Conservation (phyloP, 2,888 invertebrate genomes). For the Eilema depressum region DNA sequence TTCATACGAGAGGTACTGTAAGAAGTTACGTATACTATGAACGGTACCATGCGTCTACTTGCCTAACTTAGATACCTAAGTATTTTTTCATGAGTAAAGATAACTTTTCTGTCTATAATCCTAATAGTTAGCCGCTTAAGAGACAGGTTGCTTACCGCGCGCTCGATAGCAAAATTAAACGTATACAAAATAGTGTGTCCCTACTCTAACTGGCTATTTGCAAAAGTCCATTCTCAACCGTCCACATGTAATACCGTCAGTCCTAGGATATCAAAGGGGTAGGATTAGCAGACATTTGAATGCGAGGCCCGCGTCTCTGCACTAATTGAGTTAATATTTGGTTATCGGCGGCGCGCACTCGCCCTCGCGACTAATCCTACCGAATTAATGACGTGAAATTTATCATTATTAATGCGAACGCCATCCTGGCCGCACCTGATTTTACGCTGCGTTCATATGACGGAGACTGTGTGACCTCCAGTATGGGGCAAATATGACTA, state of each 20-base stretch:
- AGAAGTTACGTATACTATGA: too few relatives aligned
- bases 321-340: constrained; percentile 88
- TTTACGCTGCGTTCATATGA: constrained; percentile 52
- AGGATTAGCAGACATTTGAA: constrained; percentile 82
- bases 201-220: background rate
- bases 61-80: too few relatives aligned
- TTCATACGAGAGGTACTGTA: background rate
- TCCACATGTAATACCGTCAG: constrained; percentile 28
- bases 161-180: background rate
- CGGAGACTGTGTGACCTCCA: constrained; percentile 5
- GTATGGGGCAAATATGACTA: background rate
- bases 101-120: background rate
- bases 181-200: background rate
- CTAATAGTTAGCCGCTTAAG: background rate
- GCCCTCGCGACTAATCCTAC: constrained; percentile 78
- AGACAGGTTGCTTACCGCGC: background rate
- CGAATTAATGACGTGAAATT: constrained; percentile 85
- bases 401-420: constrained; percentile 85
- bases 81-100: too few relatives aligned
- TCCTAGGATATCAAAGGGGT: constrained; percentile 51
- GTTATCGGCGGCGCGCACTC: constrained; percentile 85
- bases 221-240: background rate
- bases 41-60: too few relatives aligned
- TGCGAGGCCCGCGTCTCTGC: constrained; percentile 72
- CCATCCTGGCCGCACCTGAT: constrained; percentile 76